Conservation (phyloP, 2,113 vertebrate species). For the Caretta caretta region DNA sequence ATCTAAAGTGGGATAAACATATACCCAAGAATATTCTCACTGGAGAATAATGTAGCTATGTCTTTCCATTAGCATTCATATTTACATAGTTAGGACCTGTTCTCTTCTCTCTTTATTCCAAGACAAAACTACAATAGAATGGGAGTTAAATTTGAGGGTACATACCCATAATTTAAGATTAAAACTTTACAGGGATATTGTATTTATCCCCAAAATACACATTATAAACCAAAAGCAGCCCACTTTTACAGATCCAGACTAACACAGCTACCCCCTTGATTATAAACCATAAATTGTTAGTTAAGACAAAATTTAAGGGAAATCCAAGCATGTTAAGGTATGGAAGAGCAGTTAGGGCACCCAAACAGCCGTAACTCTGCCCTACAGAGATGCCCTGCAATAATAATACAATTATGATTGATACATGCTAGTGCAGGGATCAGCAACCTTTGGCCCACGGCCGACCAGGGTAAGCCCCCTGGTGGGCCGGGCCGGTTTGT, state of each 20-base stretch:
- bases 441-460: no score
- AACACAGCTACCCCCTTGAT: no score
- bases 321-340: background rate
- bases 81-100: background rate
- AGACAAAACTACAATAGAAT: no score
- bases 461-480: no score
- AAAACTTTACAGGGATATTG: background rate
- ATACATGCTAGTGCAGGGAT: background rate
- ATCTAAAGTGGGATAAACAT: background rate
- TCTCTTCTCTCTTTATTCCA: background rate
- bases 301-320: background rate
- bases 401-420: background rate
- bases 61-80: background rate
- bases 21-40: fast-evolving
- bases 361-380: background rate
- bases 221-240: background rate
- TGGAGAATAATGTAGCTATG: background rate
- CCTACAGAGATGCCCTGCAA: background rate
- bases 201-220: background rate
- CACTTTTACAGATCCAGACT: no score
- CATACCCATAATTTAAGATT: background rate
- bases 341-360: background rate
- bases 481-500: no score
- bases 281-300: background rate
- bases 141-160: background rate